Conservation (phyloP, 2,888 invertebrate species). For the Eupithecia dodoneata region DNA sequence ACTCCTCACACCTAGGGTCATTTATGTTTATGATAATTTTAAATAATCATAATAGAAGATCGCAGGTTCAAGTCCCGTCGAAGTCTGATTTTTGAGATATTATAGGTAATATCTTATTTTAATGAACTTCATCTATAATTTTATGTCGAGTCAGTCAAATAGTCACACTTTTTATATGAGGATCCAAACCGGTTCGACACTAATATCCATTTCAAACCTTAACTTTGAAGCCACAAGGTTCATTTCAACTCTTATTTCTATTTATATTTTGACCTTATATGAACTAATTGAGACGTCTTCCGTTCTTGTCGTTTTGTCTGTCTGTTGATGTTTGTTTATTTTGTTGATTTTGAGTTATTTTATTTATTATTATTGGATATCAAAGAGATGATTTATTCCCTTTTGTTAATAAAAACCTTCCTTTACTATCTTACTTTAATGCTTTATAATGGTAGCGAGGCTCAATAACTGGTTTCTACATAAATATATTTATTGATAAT, state of each 20-base stretch:
- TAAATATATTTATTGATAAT: too few species aligned
- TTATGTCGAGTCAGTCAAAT: neutral
- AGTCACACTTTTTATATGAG: slow-evolving; percentile 3
- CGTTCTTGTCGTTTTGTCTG: slow-evolving; percentile 67
- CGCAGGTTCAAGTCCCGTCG: neutral
- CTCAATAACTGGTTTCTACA: too few species aligned
- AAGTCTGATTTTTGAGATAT: neutral
- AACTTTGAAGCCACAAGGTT: slow-evolving; percentile 34
- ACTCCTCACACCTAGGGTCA: too few species aligned
- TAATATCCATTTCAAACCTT: slow-evolving; percentile 10
- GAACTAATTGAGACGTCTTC: slow-evolving; percentile 81
- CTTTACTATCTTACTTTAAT: neutral
- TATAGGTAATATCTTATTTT: neutral
- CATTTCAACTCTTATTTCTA: slow-evolving; percentile 53
- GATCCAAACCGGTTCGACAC: slow-evolving; percentile 15
- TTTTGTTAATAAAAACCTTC: slow-evolving; percentile 7
- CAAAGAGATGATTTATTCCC: slow-evolving; percentile 22
- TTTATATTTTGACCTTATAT: slow-evolving; percentile 66
- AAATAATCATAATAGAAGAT: neutral
- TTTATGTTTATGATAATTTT: too few species aligned
- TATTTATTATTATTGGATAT: slow-evolving; percentile 15
- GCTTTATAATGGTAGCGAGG: neutral
- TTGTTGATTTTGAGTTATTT: slow-evolving; percentile 20
- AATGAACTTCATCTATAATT: neutral
- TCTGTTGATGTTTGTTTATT: slow-evolving; percentile 52